Conservation (phyloP, 2,888 invertebrate genomes). For the Hesperia comma region DNA sequence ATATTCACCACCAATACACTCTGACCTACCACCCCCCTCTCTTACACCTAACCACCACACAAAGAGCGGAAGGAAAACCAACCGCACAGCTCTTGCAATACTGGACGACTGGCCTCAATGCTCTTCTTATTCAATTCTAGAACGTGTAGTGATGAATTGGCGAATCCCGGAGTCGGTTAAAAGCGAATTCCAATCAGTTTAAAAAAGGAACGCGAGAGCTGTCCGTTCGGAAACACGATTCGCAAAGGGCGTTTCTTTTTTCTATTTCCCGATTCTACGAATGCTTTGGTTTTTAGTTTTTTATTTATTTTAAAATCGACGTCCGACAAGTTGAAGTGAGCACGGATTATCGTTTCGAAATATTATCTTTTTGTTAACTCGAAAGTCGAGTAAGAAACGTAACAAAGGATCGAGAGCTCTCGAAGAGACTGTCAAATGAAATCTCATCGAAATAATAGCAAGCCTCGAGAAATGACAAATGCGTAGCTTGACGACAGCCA, state of each 20-base stretch:
- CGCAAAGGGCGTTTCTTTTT: slow-evolving; percentile 33
- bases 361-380: slow-evolving; percentile 30
- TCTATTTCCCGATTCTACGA: slow-evolving; percentile 36
- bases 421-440: slow-evolving; percentile 59
- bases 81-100: slow-evolving; percentile 31
- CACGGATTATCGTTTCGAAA: slow-evolving; percentile 28
- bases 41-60: slow-evolving; percentile 22
- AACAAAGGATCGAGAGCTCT: slow-evolving; percentile 60
- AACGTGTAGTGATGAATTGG: slow-evolving; percentile 53
- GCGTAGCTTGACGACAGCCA: slow-evolving; percentile 53
- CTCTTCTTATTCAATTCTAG: slow-evolving; percentile 68
- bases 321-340: slow-evolving; percentile 1
- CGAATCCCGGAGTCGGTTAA: slow-evolving; percentile 32
- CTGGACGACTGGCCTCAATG: slow-evolving; percentile 42
- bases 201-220: slow-evolving; percentile 30
- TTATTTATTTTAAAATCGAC: slow-evolving; percentile 17
- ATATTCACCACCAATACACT: slow-evolving; percentile 53
- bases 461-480: slow-evolving; percentile 58
- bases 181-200: slow-evolving; percentile 36
- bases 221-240: slow-evolving; percentile 34
- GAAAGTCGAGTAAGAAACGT: slow-evolving; percentile 48
- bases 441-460: slow-evolving; percentile 57
- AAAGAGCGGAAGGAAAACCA: slow-evolving; percentile 32
- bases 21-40: slow-evolving; percentile 49
- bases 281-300: slow-evolving; percentile 29